Evolutionary conservation across 2,797 vertebrate species (phyloP).

Genomic region (Cynodonichthys magdalenae): DNA sequence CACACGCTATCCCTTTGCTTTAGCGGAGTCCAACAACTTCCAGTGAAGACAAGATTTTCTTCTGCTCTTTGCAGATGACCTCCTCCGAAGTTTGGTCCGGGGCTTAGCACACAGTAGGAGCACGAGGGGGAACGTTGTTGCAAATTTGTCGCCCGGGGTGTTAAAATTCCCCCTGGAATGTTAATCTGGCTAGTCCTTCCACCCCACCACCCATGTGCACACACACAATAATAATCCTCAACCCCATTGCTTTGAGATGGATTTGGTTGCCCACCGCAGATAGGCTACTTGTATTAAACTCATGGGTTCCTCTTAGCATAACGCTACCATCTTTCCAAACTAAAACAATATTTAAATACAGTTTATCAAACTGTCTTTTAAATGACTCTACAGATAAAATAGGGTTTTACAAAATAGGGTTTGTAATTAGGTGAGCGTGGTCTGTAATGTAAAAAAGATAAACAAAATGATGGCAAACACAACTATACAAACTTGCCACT

Average conservation of each 20-base stretch:
- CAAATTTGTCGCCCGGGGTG: conserved; percentile 87
- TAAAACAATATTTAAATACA: not conserved
- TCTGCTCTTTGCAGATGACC: conserved; percentile 81
- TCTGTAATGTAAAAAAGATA: too few relatives aligned
- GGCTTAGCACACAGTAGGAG: conserved; percentile 77
- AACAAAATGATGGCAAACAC: too few relatives aligned
- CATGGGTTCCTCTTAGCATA: conserved; percentile 10
- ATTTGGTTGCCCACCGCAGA: conserved; percentile 59
- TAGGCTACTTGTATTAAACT: conserved; percentile 30
- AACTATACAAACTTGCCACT: too few relatives aligned
- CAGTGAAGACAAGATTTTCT: conserved; percentile 49
- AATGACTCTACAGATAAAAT: too few relatives aligned
- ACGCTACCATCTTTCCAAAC: conserved; percentile 5
- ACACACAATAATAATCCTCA: conserved; percentile 75
- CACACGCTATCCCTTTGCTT: conserved; percentile 29
- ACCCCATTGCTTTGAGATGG: conserved; percentile 57
- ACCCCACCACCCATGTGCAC: conserved; percentile 25
- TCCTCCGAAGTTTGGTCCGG: conserved; percentile 72
- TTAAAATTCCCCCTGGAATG: conserved; percentile 88
- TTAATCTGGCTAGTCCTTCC: conserved; percentile 80
- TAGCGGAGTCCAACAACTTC: conserved; percentile 51
- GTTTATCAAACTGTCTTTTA: not conserved
- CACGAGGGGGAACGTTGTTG: conserved; percentile 79
- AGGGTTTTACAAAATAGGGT: too few relatives aligned
- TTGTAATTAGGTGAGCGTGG: too few relatives aligned